phyloP scores from a whole-genome alignment of 2,113 vertebrate genomes.

The Mellivora capensis region DNA sequence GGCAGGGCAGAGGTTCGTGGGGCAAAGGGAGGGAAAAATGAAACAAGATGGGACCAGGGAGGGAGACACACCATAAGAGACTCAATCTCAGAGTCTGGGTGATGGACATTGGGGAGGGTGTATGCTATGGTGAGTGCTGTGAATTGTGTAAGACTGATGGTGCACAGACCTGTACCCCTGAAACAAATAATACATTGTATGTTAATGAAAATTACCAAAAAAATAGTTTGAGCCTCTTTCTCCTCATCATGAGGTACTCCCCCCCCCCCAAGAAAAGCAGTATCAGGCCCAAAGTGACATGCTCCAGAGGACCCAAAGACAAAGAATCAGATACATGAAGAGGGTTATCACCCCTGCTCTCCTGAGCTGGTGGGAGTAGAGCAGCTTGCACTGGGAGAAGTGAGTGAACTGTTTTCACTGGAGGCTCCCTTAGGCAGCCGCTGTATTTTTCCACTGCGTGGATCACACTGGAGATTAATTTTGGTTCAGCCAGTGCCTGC shows the following conservation, averaged over 20 bases:
- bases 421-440: slow-evolving; percentile 19
- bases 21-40: too few relatives aligned
- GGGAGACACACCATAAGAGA: too few relatives aligned
- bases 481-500: slow-evolving; percentile 45
- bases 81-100: too few relatives aligned
- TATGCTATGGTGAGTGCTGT: too few relatives aligned
- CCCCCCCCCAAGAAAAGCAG: not conserved
- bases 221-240: not conserved
- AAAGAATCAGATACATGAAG: not conserved
- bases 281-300: not conserved
- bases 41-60: too few relatives aligned
- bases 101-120: too few relatives aligned
- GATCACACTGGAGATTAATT: slow-evolving; percentile 65
- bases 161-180: too few relatives aligned
- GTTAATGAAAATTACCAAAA: too few relatives aligned
- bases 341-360: not conserved
- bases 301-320: not conserved
- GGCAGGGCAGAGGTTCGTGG: too few relatives aligned
- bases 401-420: slow-evolving; percentile 45
- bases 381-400: not conserved
- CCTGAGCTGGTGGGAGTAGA: not conserved
- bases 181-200: too few relatives aligned
- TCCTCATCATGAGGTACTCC: not conserved
- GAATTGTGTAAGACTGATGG: too few relatives aligned
- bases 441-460: slow-evolving; percentile 73